Base-by-base conservation (phyloP, 2,888 invertebrate species). In the Rhimphoctona megacephalus region DNA sequence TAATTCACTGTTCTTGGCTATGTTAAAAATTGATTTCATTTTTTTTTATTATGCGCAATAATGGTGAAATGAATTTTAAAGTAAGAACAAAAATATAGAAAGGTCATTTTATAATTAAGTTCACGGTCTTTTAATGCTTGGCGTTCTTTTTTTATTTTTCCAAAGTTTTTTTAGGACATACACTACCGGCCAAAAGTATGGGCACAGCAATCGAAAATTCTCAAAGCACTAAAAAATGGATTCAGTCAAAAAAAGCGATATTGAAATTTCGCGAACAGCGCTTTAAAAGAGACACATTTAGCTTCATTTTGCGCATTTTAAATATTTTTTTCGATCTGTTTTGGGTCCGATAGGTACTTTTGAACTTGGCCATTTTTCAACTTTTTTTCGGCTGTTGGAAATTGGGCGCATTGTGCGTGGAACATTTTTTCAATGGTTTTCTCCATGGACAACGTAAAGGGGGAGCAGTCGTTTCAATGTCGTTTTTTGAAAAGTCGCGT, bases 401-500 rank as follows among this genome's bases (percentile, higher is more conserved):
- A 43, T 43, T 69, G 22, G 22, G 14, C 46, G 25, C 69, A 69
- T 22, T 14, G 11, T 17, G 22, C 14, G 39, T 69, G 11, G 25
- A 39, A 43, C 2, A 46, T 69, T 69, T 69, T 43, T 69, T 14
- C 43, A 11, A 39, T 25, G 2, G 25, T 25, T 69, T 46, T 46
- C 14, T 7, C 14, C 25, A 46, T 43, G 36, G 22, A 39, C 46
- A 69, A 25, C 69, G 9, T 69, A 25, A 46, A 6, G 22, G 19
- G 43, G 19, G 0, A 46, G 39, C 36, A 36, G 14, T n/a, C 46
- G 22, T 46, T 69, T 14, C 17, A 69, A 3, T 69, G 46, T 25
- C 69, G 9, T 69, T 69, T 69, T 69, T 69, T 69, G 25, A 9
- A 69, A 69, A 69, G 69, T 46, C 19, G 4, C 43, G n/a, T 69